A percentile compares a stretch with the other conserved stretches of the same genome.
phyloP scores from a whole-genome alignment of 2,113 vertebrate genomes.

The Leiothrix lutea region DNA sequence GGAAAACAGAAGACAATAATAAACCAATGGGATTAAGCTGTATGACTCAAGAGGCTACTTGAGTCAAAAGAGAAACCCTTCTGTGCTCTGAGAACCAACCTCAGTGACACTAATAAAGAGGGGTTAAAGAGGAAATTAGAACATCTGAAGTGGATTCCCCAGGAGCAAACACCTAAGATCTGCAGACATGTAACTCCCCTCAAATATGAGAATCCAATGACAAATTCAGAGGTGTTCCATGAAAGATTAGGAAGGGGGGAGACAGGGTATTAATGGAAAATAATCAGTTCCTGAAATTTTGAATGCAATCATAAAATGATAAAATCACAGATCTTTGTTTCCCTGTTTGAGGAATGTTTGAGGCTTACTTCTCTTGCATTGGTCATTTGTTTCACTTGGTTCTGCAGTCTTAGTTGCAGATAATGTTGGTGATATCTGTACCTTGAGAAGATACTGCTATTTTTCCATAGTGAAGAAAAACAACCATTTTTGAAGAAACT shows the following conservation, averaged over 20 bases:
- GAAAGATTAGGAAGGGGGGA: accelerated
- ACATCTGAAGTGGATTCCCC: neutral
- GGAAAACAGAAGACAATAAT: neutral
- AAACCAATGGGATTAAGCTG: neutral
- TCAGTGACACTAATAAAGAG: neutral
- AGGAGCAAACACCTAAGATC: neutral
- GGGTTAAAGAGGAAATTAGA: neutral
- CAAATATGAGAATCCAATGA: neutral
- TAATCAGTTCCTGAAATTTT: neutral
- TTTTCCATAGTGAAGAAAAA: neutral
- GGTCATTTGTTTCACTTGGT: neutral
- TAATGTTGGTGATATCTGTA: neutral
- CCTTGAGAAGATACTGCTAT: neutral
- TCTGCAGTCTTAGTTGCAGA: neutral
- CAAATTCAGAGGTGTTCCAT: neutral
- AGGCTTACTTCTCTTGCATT: neutral
- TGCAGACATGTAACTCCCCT: neutral
- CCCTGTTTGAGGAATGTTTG: neutral
- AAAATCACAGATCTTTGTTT: neutral
- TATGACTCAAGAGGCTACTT: neutral
- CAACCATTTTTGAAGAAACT: neutral
- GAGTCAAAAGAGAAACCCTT: constrained; percentile 5
- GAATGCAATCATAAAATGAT: neutral
- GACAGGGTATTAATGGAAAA: neutral
- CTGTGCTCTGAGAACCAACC: neutral